Base-by-base conservation (phyloP, 1,140 invertebrate genomes). In the Platorchestia sp. region DNA sequence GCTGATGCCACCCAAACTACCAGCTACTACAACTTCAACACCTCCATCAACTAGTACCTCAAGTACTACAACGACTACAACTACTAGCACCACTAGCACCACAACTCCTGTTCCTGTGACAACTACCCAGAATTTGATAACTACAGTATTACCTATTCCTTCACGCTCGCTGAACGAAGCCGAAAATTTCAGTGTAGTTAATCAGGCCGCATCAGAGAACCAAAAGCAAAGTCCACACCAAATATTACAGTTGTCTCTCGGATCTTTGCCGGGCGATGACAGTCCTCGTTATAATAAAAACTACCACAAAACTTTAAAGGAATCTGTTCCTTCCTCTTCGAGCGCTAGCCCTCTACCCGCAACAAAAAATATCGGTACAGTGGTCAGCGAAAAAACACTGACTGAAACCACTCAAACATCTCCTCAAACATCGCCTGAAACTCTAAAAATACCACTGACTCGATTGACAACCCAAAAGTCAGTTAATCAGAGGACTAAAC, bases 201-300 rank as follows among this genome's bases (percentile, higher is more conserved):
- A 45, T 40, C 43, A 93, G 6, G 43, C 45, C 19, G 43, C 45
- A 45, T 45, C 91, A 19, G 36, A 42, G 10, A 45, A 45, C 40
- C 91, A 47, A 40, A 0, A 44, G 40, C 43, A 45, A 36, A 44
- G 19, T 14, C 91, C 91, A 14, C 91, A 93, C 7, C 91, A 42
- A 40, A 93, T 93, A 16, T 44, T 93, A 44, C 91, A 93, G n/a
- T 44, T 93, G 40, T 93, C 91, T 40, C 10, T 93, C 16, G 91
- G 91, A 16, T 93, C 91, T 47, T 27, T 93, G 43, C 91, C 91
- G 22, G 91, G 91, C 43, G 91, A 93, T n/a, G 45, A 45, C 45
- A 93, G 91, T 93, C 91, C 91, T 93, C 91, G 91, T 14, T 93
- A 93, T 44, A 93, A 93, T 47, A 44, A 44, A 45, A 93, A 93